Evolutionary conservation across 2,888 invertebrate species (phyloP).

Genomic region (Stenoptilia bipunctidactyla): DNA sequence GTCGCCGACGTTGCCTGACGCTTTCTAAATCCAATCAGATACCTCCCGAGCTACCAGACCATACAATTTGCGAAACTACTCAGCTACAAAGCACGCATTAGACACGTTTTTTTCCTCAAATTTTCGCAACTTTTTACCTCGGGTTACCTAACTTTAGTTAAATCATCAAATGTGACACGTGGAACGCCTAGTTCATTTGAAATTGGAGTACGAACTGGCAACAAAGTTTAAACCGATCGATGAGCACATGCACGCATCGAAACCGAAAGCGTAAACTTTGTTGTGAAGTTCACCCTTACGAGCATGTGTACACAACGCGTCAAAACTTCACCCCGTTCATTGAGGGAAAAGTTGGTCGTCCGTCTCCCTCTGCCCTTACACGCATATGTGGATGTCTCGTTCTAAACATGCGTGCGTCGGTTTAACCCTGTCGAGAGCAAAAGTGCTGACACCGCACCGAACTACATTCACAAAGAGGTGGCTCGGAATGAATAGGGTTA

Average conservation of each 20-base stretch:
- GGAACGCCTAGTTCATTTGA: conserved; percentile 23
- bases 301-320: conserved; percentile 50
- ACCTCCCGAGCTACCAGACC: conserved; percentile 55
- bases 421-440: conserved; percentile 16
- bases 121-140: conserved; percentile 30
- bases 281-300: conserved; percentile 55
- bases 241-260: conserved; percentile 60
- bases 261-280: conserved; percentile 59
- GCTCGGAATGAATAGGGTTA: neutral
- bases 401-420: conserved; percentile 38
- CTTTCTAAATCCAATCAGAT: conserved; percentile 62
- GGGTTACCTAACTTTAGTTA: too few relatives aligned
- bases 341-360: conserved; percentile 42
- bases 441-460: conserved; percentile 16
- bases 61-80: conserved; percentile 62
- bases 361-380: conserved; percentile 43
- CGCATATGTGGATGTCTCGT: conserved; percentile 56
- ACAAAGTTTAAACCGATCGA: conserved; percentile 41
- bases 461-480: neutral
- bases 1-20: conserved; percentile 49
- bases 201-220: conserved; percentile 29
- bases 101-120: conserved; percentile 36
- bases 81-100: conserved; percentile 40
- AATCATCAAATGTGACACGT: conserved; percentile 3
- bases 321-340: conserved; percentile 56